A percentile compares a stretch with the other conserved stretches of the same genome.
Evolutionary conservation across 2,113 vertebrate species (phyloP).

Genomic region (Corythornis vintsioides): DNA sequence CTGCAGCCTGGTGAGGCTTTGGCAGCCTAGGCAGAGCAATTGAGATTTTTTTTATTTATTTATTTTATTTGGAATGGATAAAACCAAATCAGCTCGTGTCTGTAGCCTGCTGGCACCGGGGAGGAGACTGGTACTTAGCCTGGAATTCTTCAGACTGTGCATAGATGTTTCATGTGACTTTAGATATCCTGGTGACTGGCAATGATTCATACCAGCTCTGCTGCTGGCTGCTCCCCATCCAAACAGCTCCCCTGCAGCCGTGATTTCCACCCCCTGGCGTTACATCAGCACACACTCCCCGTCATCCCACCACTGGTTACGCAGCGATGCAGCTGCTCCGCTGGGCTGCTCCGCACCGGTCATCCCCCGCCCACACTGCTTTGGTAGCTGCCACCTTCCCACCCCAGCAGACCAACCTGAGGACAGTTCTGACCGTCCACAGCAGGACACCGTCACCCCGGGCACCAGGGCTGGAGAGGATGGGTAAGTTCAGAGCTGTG

Average conservation of each 20-base stretch:
- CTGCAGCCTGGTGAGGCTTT: background rate
- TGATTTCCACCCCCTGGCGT: background rate
- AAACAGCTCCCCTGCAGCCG: background rate
- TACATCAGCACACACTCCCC: background rate
- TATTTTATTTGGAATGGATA: background rate
- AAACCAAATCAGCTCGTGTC: background rate
- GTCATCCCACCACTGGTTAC: accelerated
- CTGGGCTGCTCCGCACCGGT: background rate
- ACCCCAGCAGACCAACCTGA: too few relatives aligned
- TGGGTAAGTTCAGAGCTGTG: too few relatives aligned
- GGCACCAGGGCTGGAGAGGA: background rate
- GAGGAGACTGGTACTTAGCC: background rate
- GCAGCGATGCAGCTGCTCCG: accelerated
- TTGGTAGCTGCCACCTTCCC: background rate
- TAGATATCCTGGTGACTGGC: background rate
- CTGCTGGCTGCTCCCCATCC: background rate
- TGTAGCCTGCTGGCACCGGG: background rate
- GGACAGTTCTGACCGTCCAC: background rate
- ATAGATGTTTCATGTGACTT: conserved; percentile 3
- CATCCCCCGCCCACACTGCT: accelerated
- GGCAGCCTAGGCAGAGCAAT: background rate
- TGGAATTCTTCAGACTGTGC: background rate
- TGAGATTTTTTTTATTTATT: background rate
- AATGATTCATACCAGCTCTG: conserved; percentile 9
- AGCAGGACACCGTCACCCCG: too few relatives aligned